Evolutionary conservation across 2,113 vertebrate genomes (phyloP).

Genomic region (Antechinus flavipes): DNA sequence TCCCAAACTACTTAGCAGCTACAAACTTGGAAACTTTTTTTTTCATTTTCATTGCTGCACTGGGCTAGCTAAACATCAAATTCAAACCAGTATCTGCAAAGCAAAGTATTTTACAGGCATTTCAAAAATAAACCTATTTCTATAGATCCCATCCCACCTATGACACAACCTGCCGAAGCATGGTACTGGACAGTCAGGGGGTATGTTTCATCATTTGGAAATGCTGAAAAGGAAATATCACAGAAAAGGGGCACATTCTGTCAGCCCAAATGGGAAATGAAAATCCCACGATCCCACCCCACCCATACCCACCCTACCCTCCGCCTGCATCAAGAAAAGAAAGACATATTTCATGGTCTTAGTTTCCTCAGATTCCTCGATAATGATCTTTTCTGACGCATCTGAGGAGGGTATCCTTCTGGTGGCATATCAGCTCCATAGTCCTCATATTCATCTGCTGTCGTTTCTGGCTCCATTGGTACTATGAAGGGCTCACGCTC

Average conservation of each 20-base stretch:
- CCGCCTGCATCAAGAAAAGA: constrained; percentile 48
- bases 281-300: constrained; percentile 50
- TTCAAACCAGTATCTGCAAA: constrained; percentile 75
- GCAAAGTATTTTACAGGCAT: constrained; percentile 82
- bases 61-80: constrained; percentile 73
- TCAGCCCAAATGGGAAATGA: constrained; percentile 72
- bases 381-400: constrained; percentile 91
- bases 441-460: constrained; percentile 91
- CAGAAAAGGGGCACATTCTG: constrained; percentile 56
- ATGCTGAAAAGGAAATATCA: constrained; percentile 51
- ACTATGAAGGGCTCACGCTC: constrained; percentile 89
- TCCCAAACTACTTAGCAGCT: constrained; percentile 69
- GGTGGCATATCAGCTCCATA: constrained; percentile 90
- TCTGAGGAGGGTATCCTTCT: constrained; percentile 82
- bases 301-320: constrained; percentile 41
- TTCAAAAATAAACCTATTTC: constrained; percentile 73
- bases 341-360: constrained; percentile 76
- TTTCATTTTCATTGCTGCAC: constrained; percentile 64
- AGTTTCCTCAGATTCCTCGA: constrained; percentile 81
- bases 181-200: constrained; percentile 69
- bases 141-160: constrained; percentile 54
- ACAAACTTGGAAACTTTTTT: constrained; percentile 63
- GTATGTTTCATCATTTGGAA: constrained; percentile 38
- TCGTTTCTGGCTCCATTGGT: constrained; percentile 88
- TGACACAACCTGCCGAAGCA: constrained; percentile 72